phyloP scores from a whole-genome alignment of 1,140 invertebrate species.

The Carcinoscorpius rotundicauda region DNA sequence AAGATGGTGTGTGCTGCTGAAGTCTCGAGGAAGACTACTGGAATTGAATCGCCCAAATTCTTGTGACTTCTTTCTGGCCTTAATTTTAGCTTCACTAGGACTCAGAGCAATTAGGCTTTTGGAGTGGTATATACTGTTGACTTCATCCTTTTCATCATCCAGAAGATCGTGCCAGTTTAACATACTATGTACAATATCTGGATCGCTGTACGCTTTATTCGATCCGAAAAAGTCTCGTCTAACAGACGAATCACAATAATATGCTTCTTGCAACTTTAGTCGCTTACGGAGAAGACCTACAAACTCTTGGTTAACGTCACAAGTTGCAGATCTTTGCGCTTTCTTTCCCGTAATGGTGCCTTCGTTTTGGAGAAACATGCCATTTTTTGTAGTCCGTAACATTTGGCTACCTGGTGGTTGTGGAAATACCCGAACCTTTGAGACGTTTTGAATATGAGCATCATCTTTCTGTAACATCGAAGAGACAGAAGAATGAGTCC shows the following conservation, averaged over 20 bases:
- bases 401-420: constrained; percentile 30
- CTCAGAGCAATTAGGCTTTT: constrained; percentile 10
- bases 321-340: constrained; percentile 2
- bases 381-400: constrained; percentile 59
- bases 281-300: too few species aligned
- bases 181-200: constrained; percentile 7
- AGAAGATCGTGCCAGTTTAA: constrained; percentile 7
- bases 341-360: constrained; percentile 58
- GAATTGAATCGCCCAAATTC: constrained; percentile 10
- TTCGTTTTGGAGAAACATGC: constrained; percentile 59
- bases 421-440: constrained; percentile 15
- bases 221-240: too few species aligned
- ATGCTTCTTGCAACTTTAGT: too few species aligned
- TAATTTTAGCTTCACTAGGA: constrained; percentile 11
- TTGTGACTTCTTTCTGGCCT: constrained; percentile 13
- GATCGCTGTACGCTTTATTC: constrained; percentile 15
- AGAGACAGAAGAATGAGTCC: neutral
- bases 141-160: constrained; percentile 1
- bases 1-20: neutral
- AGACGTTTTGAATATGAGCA: too few species aligned
- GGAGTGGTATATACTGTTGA: neutral
- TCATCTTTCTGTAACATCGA: neutral
- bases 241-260: too few species aligned
- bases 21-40: constrained; percentile 10
- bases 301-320: too few species aligned